These are phyloP conservation scores for Microhierax caerulescens DNA, from an alignment of 2,797 vertebrate genomes.

Conservation along the genomic window DNA sequence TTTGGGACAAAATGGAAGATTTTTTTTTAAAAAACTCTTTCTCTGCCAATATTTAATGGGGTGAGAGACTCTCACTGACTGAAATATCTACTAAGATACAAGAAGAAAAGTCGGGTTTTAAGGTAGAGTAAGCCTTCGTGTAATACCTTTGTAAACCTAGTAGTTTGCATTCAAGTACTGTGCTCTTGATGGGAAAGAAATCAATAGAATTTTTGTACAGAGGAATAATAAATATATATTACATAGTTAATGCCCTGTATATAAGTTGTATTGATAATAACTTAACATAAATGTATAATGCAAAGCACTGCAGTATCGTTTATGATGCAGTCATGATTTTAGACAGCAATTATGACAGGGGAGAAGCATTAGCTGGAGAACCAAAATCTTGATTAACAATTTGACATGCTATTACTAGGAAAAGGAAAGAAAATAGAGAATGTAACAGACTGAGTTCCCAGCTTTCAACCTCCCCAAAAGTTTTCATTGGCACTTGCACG, in stretches of 20 bases:
- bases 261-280: conserved; percentile 26
- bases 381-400: neutral
- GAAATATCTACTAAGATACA: neutral
- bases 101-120: neutral
- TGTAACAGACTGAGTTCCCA: neutral
- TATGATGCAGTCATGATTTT: conserved; percentile 1
- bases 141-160: neutral
- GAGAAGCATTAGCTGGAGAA: neutral
- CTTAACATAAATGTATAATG: conserved; percentile 5
- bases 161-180: neutral
- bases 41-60: neutral
- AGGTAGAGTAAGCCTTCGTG: neutral
- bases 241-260: conserved; percentile 20
- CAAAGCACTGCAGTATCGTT: neutral
- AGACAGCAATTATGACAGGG: neutral
- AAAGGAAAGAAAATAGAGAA: neutral
- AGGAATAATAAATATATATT: conserved; percentile 27
- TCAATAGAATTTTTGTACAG: neutral
- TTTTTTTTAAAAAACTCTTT: neutral
- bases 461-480: neutral
- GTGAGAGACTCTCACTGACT: neutral
- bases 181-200: neutral
- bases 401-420: neutral
- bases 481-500: neutral
- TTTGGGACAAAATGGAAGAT: neutral